A percentile compares a stretch with the other conserved stretches of the same genome.
Evolutionary conservation across 2,113 vertebrate genomes (phyloP).

Genomic region (Eubucco bourcierii): DNA sequence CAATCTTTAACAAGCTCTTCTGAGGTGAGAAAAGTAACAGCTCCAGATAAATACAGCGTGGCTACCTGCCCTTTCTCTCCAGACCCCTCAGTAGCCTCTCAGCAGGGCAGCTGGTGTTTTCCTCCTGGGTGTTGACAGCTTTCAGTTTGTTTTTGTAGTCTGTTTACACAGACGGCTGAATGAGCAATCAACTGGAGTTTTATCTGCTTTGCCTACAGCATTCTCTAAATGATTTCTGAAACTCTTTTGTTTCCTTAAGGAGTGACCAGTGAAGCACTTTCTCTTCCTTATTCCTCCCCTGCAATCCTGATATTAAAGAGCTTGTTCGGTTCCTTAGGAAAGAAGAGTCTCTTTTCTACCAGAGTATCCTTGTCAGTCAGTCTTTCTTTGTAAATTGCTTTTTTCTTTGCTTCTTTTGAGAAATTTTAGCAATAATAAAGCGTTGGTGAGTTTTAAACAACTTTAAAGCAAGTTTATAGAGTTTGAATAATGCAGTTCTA

Average conservation of each 20-base stretch:
- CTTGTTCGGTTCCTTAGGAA: background rate
- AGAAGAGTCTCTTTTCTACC: background rate
- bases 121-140: background rate
- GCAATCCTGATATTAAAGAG: background rate
- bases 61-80: background rate
- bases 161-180: background rate
- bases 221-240: no score
- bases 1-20: background rate
- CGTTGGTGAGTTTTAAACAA: background rate
- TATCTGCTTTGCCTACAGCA: background rate
- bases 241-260: background rate
- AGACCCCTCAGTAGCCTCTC: background rate
- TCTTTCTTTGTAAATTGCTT: background rate
- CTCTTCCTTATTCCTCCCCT: background rate
- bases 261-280: background rate
- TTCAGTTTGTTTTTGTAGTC: background rate
- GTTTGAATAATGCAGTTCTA: background rate
- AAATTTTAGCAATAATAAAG: background rate
- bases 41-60: fast-evolving
- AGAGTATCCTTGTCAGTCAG: background rate
- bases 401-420: background rate
- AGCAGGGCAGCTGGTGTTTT: background rate
- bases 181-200: background rate
- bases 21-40: no score
- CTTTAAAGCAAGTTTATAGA: background rate